phyloP scores from a whole-genome alignment of 2,888 invertebrate species.

The Gasteruption jaculator region DNA sequence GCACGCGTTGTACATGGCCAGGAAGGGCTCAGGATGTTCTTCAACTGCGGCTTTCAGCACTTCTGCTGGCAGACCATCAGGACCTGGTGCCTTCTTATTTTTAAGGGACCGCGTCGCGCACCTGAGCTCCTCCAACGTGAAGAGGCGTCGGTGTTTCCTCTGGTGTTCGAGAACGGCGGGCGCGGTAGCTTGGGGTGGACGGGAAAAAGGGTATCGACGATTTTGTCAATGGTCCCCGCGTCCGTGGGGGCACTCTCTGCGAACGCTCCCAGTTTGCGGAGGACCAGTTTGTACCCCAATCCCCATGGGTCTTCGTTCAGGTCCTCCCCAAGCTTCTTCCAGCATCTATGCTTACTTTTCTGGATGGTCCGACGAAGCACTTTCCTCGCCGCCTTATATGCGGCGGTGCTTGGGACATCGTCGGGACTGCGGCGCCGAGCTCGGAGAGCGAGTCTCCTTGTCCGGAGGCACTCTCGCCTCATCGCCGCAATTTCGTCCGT shows the following conservation, averaged over 20 bases:
- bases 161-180: no score
- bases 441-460: slow-evolving; percentile 16
- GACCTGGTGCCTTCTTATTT: slow-evolving; percentile 15
- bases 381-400: slow-evolving; percentile 7
- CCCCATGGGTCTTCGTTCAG: slow-evolving; percentile 16
- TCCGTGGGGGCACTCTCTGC: slow-evolving; percentile 2
- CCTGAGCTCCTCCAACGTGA: slow-evolving; percentile 2
- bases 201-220: slow-evolving; percentile 14
- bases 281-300: slow-evolving; percentile 17
- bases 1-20: slow-evolving; percentile 17
- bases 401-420: slow-evolving; percentile 3
- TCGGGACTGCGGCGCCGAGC: slow-evolving; percentile 4
- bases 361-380: slow-evolving; percentile 11
- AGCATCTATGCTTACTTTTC: slow-evolving; percentile 12
- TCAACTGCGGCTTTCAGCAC: slow-evolving; percentile 9
- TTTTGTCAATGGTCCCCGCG: slow-evolving; percentile 4
- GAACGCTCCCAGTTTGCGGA: slow-evolving; percentile 14
- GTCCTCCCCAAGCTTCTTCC: slow-evolving; percentile 13
- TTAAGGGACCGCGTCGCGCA: not conserved
- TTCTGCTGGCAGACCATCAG: slow-evolving; percentile 17
- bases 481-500: slow-evolving; percentile 24
- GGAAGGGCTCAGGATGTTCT: slow-evolving; percentile 10
- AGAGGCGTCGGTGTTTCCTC: not conserved
- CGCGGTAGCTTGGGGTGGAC: slow-evolving; percentile 4
- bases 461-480: slow-evolving; percentile 16